Percentiles rank a stretch among this genome's conserved stretches.
Evolutionary conservation across 2,888 invertebrate species (phyloP).

Genomic region (Ethmia dodecea): DNA sequence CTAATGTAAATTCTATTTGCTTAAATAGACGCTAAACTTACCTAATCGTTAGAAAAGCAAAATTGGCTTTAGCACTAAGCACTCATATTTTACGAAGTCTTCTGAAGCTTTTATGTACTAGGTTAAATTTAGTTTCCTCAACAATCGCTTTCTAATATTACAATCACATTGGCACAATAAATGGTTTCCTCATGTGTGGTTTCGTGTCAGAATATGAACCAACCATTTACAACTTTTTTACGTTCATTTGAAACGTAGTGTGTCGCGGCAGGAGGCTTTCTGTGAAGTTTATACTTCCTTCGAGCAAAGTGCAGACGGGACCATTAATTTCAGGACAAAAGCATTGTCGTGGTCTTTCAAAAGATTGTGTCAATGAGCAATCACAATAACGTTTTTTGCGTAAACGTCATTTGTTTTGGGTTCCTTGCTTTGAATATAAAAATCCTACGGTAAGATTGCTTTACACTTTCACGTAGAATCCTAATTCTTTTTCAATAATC

Average conservation of each 20-base stretch:
- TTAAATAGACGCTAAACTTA: too few relatives aligned
- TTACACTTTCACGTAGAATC: too few relatives aligned
- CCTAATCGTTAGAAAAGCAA: too few relatives aligned
- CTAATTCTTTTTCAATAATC: too few relatives aligned
- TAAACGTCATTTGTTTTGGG: conserved; percentile 17
- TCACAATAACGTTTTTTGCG: conserved; percentile 31
- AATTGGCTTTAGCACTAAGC: too few relatives aligned
- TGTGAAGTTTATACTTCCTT: conserved; percentile 30
- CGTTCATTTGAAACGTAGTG: conserved; percentile 34
- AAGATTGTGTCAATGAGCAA: conserved; percentile 42
- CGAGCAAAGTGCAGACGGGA: conserved; percentile 32
- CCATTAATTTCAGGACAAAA: conserved; percentile 60
- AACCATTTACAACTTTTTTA: conserved; percentile 40
- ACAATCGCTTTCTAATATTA: too few relatives aligned
- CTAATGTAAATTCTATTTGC: too few relatives aligned
- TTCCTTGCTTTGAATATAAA: conserved; percentile 8
- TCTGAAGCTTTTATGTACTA: too few relatives aligned
- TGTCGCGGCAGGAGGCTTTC: conserved; percentile 52
- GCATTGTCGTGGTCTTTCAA: conserved; percentile 42
- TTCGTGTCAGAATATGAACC: conserved; percentile 33
- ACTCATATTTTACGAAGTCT: too few relatives aligned
- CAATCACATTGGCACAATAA: too few relatives aligned
- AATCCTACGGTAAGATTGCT: too few relatives aligned
- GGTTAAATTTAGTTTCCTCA: too few relatives aligned
- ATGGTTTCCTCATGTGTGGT: conserved; percentile 49